Conservation (phyloP, 2,797 vertebrate species). For the Lutra lutra region DNA sequence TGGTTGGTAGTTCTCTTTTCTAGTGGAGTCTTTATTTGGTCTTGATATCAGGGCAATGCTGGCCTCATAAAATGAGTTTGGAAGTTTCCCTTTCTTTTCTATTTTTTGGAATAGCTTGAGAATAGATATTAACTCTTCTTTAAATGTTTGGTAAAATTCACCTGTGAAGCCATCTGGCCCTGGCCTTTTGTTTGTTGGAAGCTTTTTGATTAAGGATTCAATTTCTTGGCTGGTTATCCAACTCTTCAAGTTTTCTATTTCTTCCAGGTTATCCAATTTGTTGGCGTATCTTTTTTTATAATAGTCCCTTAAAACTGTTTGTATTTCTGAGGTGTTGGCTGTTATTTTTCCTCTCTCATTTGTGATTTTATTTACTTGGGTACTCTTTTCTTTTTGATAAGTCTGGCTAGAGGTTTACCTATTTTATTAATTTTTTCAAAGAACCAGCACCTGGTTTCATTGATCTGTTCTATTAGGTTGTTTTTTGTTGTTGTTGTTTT, state of each 20-base stretch:
- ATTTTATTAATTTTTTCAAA: not conserved
- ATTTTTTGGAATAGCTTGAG: not conserved
- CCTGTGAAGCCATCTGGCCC: not conserved
- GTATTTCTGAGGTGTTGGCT: not conserved
- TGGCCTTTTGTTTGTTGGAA: not conserved
- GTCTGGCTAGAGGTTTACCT: not conserved
- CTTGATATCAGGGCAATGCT: not conserved
- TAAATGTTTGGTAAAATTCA: not conserved
- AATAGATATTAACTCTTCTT: not conserved
- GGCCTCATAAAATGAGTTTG: not conserved
- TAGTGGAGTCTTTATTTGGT: not conserved
- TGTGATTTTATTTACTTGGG: not conserved
- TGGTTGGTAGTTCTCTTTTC: not conserved
- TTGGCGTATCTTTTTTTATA: not conserved
- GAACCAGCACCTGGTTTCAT: not conserved
- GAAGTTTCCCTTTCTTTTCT: not conserved
- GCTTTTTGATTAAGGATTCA: not conserved
- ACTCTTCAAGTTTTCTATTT: not conserved
- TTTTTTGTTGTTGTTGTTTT: no score
- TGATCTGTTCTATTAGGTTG: not conserved
- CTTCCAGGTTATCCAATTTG: not conserved
- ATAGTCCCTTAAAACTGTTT: not conserved
- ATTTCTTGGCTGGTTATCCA: not conserved
- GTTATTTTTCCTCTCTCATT: not conserved
- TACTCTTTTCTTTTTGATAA: not conserved